Percentiles rank a stretch among this genome's conserved stretches.
Conservation (phyloP, 2,888 invertebrate species). For the Eremobia ochroleuca region DNA sequence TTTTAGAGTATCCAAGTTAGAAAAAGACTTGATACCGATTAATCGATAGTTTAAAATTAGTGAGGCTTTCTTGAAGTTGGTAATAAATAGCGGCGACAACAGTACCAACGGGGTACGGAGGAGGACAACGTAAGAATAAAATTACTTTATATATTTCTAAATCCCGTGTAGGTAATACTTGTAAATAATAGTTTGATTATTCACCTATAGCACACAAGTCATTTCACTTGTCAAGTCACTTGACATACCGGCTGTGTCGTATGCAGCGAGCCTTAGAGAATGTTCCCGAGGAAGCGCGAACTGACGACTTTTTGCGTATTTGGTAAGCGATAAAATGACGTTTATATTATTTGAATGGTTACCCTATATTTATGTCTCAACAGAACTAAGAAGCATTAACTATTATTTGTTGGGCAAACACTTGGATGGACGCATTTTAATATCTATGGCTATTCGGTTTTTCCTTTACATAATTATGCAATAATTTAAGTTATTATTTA, state of each 20-base stretch:
- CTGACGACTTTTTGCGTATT: slow-evolving; percentile 48
- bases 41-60: not conserved
- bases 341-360: not conserved
- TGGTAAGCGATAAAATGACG: slow-evolving; percentile 51
- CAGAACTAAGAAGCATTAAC: not conserved
- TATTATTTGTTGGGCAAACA: not conserved
- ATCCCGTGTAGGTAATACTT: not conserved
- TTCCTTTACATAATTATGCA: not conserved
- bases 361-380: not conserved
- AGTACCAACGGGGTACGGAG: not conserved
- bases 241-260: not conserved
- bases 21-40: not conserved
- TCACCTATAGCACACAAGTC: not conserved
- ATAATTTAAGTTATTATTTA: not conserved
- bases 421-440: not conserved
- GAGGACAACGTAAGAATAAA: not conserved
- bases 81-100: not conserved
- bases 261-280: slow-evolving; percentile 37
- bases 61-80: not conserved
- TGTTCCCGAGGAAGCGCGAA: slow-evolving; percentile 60
- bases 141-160: not conserved
- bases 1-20: not conserved
- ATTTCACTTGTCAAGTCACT: no score
- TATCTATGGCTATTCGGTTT: not conserved
- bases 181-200: not conserved